phyloP scores from a whole-genome alignment of 1,140 invertebrate genomes.

The Drosophila seguyi region DNA sequence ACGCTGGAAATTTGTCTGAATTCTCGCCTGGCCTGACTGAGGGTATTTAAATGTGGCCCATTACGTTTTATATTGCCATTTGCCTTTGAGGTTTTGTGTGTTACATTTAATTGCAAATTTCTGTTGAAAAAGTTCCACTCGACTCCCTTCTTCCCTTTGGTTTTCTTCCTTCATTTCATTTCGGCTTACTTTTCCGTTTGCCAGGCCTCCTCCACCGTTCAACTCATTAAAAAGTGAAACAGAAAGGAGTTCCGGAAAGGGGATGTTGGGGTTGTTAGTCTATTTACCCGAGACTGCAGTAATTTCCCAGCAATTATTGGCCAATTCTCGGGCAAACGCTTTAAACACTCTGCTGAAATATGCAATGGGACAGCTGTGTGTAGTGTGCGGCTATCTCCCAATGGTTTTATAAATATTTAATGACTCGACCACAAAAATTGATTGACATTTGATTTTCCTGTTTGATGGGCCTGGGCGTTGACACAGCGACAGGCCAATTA shows the following conservation, averaged over 20 bases:
- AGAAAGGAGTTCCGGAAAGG: not conserved
- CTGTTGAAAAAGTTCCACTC: conserved; percentile 56
- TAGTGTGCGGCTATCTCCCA: conserved; percentile 11
- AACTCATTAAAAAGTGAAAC: conserved; percentile 72
- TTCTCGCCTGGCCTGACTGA: conserved; percentile 3
- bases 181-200: conserved; percentile 20
- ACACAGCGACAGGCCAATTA: conserved; percentile 54
- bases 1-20: conserved; percentile 60
- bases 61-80: conserved; percentile 73
- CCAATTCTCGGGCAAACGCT: conserved; percentile 4
- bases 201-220: conserved; percentile 42
- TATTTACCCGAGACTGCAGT: conserved; percentile 29
- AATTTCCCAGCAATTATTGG: conserved; percentile 38
- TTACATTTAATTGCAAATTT: conserved; percentile 74
- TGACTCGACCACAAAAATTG: conserved; percentile 58
- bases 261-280: conserved; percentile 18
- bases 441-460: conserved; percentile 62
- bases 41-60: conserved; percentile 70
- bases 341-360: conserved; percentile 21
- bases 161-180: conserved; percentile 24
- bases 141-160: not conserved
- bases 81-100: conserved; percentile 76
- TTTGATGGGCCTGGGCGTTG: conserved; percentile 20
- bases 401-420: conserved; percentile 50
- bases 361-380: conserved; percentile 9